Base-by-base conservation (phyloP, 2,113 vertebrate genomes). In the Merops nubicus region DNA sequence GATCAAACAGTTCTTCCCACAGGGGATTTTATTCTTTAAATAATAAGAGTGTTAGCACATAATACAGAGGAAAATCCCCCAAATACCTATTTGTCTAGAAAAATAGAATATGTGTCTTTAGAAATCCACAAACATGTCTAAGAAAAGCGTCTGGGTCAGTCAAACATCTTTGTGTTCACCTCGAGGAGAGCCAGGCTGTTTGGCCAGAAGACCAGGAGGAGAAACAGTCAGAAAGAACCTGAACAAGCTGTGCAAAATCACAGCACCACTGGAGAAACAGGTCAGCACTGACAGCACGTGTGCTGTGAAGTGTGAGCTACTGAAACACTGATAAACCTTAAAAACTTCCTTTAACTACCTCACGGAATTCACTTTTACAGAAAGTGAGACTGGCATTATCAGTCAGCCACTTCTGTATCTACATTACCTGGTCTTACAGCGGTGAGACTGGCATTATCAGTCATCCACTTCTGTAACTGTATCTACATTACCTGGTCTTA, bases 361-460 rank as follows among this genome's bases (percentile, higher is more conserved):
- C 3, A 64, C 1, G 14, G 26, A 88, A 85, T 64, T 57, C 25
- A 40, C 36, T 56, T 84, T 20, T 53, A 29, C 36, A 50, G 29
- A 45, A 45, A 34, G 29, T 4, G 19, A 31, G 51, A 59, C 33
- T 34, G 31, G 45, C n/a, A 12, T 18, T 34, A 26, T 45, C 36
- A 23, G 42, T 26, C 3, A 0, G 29, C 8, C 50, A 70, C n/a
- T n/a, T n/a, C 34, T 1, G 1, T 36, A 42, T 28, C 36, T 16
- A 18, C 40, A 16, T 33, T 53, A 36, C 36, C 68, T 73, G 8
- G 31, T n/a, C n/a, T 51, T 31, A 7, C 42, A 43, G 42, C 11
- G 15, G 15, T 43, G 42, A 43, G 42, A 43, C 15, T 43, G 11
- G 15, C 42, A 15, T 43, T 43, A 43, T 43, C 42, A 15, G 42